These are phyloP conservation scores for Mixornis gularis DNA, from an alignment of 2,113 vertebrate genomes.

Conservation along the genomic window DNA sequence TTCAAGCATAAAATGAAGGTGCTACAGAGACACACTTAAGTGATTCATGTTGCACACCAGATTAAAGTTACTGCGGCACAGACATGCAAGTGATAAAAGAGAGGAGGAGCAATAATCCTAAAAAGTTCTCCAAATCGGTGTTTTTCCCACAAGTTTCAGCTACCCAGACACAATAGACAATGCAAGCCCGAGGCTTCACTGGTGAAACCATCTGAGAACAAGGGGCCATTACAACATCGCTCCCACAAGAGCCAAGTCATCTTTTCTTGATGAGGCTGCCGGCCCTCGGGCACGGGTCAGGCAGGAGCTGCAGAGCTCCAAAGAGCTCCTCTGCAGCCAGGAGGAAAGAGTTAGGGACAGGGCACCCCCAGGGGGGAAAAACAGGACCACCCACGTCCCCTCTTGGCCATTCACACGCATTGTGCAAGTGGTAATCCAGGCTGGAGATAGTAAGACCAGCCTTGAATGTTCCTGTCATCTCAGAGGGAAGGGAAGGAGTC, in stretches of 20 bases:
- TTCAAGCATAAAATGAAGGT: background rate
- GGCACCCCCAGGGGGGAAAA: background rate
- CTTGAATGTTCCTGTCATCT: background rate
- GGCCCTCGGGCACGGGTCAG: background rate
- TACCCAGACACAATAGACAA: background rate
- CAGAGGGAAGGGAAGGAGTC: fast-evolving
- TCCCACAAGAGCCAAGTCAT: background rate
- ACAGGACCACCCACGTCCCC: fast-evolving
- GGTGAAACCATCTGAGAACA: background rate
- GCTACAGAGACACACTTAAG: background rate
- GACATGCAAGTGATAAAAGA: background rate
- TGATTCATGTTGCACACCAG: background rate
- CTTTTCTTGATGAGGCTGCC: background rate
- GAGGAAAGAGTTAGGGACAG: fast-evolving
- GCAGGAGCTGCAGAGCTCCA: background rate
- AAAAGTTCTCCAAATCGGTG: background rate
- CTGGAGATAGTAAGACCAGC: background rate
- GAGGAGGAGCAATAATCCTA: background rate
- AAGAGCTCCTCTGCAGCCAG: background rate
- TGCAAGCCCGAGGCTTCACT: background rate
- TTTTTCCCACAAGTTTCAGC: background rate
- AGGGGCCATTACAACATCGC: background rate
- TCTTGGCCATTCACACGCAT: fast-evolving
- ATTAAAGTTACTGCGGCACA: background rate
- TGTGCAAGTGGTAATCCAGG: background rate